Conservation (phyloP, 2,888 invertebrate species). For the Craniophora ligustri region DNA sequence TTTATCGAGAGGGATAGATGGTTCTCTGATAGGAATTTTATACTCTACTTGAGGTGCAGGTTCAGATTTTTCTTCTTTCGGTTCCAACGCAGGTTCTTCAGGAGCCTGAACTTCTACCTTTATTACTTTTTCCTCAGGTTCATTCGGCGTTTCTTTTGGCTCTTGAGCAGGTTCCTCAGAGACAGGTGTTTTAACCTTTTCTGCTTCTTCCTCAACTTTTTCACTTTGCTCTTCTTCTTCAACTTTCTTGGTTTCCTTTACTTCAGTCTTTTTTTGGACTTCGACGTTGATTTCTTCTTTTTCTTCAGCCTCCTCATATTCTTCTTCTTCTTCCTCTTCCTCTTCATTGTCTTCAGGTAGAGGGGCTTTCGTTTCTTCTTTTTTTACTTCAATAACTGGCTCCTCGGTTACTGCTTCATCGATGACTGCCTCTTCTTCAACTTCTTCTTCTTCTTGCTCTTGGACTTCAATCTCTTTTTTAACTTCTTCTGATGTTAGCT, state of each 20-base stretch:
- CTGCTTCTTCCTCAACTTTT: slow-evolving; percentile 50
- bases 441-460: slow-evolving; percentile 15
- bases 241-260: slow-evolving; percentile 17
- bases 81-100: slow-evolving; percentile 38
- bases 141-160: slow-evolving; percentile 38
- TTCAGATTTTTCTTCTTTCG: slow-evolving; percentile 51
- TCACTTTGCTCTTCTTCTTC: slow-evolving; percentile 16
- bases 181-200: slow-evolving; percentile 33
- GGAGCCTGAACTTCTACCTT: slow-evolving; percentile 37
- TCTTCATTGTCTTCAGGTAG: slow-evolving; percentile 37
- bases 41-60: slow-evolving; percentile 53
- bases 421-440: slow-evolving; percentile 24
- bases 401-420: slow-evolving; percentile 25
- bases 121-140: slow-evolving; percentile 40
- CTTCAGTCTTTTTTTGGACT: slow-evolving; percentile 22
- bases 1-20: slow-evolving; percentile 81
- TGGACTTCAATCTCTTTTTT: slow-evolving; percentile 9
- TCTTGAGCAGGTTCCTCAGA: slow-evolving; percentile 38
- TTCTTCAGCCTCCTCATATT: slow-evolving; percentile 45
- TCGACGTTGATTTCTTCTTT: slow-evolving; percentile 19
- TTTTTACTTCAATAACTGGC: slow-evolving; percentile 27
- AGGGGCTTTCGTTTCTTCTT: slow-evolving; percentile 14
- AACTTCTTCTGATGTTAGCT: slow-evolving; percentile 14
- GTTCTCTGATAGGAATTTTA: slow-evolving; percentile 75
- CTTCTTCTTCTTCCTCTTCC: slow-evolving; percentile 56